Evolutionary conservation across 2,888 invertebrate species (phyloP), one percentile per base, ranked within the genome.

Genomic region (Ptychoptera albimana): DNA sequence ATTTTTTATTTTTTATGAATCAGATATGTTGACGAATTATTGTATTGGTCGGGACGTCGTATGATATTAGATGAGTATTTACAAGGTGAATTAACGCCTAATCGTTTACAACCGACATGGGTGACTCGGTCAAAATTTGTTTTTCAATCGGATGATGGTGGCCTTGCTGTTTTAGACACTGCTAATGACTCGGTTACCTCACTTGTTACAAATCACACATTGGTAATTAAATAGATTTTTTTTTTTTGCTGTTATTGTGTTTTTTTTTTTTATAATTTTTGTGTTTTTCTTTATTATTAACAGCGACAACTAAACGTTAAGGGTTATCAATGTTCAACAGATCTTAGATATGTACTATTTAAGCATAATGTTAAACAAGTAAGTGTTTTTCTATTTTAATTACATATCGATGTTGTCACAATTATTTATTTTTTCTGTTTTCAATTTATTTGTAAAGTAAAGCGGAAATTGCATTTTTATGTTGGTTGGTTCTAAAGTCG

Each of bases 361-460:
- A 80, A 82, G 69, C 86, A 87, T 73, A 84, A 86, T 69, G 80
- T 87, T 67, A 84, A 85, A 69, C 78, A 82, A 74, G 88, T 88
- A 71, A 73, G 74, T 30, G 37, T 37, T 14, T 11, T 2, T 14
- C 9, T 6, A 8, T 15, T 11, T 12, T 12, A 5, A 37, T 37
- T 9, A 37, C 13, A 4, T 5, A 7, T 13, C 10, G 12, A 13
- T n/a, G 37, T 9, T n/a, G 9, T 8, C 7, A 30, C 30, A 30
- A 30, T 32, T 32, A 11, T 32, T 32, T 32, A 11, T 32, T 2
- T 32, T 32, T 32, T 32, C 6, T 32, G 9, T 3, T 7, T 7
- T 32, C 32, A 32, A 8, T 30, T 30, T 30, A 30, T 30, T 30
- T 30, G 30, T 30, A 9, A 8, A 9, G 30, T 8, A 9, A 30